Conservation (phyloP, 92 coral and sea anemone species). For the Metridium senile region DNA sequence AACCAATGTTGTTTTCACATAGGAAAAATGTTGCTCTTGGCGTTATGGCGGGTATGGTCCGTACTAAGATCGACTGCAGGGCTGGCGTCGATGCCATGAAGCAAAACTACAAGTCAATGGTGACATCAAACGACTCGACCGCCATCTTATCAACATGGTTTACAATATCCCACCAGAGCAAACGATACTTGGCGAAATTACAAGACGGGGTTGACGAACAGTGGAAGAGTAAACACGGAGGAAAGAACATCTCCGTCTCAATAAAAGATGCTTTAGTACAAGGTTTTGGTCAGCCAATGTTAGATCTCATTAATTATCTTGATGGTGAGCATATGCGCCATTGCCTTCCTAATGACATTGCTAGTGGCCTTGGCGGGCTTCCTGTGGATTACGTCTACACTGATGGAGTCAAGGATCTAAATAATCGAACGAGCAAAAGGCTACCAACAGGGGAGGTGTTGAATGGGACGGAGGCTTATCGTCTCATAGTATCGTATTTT, state of each 20-base stretch:
- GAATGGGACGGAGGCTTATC: conserved; percentile 71
- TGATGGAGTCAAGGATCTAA: conserved; percentile 63
- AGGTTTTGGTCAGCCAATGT: conserved; percentile 85
- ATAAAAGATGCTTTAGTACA: conserved; percentile 59
- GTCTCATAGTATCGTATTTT: conserved; percentile 80
- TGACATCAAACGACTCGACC: conserved; percentile 44
- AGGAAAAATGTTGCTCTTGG: conserved; percentile 87
- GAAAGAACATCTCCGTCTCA: conserved; percentile 51
- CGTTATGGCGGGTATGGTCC: conserved; percentile 86
- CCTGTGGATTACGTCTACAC: conserved; percentile 86
- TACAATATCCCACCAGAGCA: conserved; percentile 31
- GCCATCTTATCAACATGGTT: conserved; percentile 76
- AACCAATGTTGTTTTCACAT: too few species aligned
- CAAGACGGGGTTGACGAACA: conserved; percentile 45
- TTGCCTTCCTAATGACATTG: conserved; percentile 75
- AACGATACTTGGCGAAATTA: conserved; percentile 44
- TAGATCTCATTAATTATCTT: conserved; percentile 70
- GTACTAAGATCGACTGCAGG: conserved; percentile 78
- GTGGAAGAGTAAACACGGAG: conserved; percentile 53
- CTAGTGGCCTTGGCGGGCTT: conserved; percentile 89
- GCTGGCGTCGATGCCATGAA: conserved; percentile 90
- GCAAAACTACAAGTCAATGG: conserved; percentile 38
- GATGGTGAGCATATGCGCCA: conserved; percentile 87
- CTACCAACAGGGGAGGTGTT: conserved; percentile 72
- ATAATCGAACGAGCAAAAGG: conserved; percentile 61